Base-by-base conservation (phyloP, 2,797 vertebrate genomes). In the Xenops minutus region DNA sequence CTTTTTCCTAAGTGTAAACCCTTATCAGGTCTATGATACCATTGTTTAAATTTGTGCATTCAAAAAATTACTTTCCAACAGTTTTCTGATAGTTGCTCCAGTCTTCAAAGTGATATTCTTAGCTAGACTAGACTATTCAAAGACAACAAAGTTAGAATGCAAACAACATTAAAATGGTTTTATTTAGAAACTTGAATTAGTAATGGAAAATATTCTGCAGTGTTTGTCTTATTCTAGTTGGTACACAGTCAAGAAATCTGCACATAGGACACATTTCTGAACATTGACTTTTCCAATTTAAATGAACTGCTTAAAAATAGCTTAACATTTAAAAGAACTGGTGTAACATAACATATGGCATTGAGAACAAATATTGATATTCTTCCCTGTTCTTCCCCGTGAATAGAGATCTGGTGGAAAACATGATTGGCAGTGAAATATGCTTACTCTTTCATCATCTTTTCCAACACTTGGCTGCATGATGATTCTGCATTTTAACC, bases 121-220 rank as follows among this genome's bases (percentile, higher is more conserved):
- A 91, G 72, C 72, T 64, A 41, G 54, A 32, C 72, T 64, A 41
- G 54, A 32, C 8, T 84, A 39, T 86, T 92, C 73, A 76, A 83
- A 85, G 67, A 27, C 43, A 83, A 59, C 5, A 23, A 76, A 72
- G 46, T 64, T 89, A 75, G 46, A 91, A 85, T 39, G 14, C 51
- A 92, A 93, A 78, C 54, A 88, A 36, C 58, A 58, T 85, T 82
- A 54, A 89, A 74, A 23, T 43, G 54, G 61, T 82, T 97, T 94
- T 95, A 90, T 92, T 96, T 96, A 92, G 89, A 89, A 95, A 77
- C 8, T 10, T 64, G 78, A 91, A 85, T 92, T 82, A 85, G 56
- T 91, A 89, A 92, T 77, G 88, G 84, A 92, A 96, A 87, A 87
- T 95, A 86, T 85, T 85, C 83, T 68, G 49, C 46, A 46, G 34